Evolutionary conservation across 2,888 invertebrate species (phyloP).

Genomic region (Lasioglossum pauxillum): DNA sequence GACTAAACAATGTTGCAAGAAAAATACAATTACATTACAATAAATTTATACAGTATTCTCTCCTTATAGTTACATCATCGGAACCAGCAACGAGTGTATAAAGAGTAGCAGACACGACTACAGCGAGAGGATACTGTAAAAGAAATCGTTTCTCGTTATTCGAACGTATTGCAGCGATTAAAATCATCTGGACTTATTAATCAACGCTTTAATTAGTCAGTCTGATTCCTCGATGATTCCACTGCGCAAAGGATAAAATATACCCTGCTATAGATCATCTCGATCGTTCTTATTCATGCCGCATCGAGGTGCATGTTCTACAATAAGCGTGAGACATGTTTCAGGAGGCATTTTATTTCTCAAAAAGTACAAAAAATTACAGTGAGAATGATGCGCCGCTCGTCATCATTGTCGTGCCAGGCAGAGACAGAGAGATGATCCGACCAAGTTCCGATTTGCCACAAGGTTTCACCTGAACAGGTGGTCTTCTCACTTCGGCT

Average conservation of each 20-base stretch:
- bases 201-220: background rate
- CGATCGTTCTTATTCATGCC: slow-evolving; percentile 34
- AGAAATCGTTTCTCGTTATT: background rate
- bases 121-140: background rate
- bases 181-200: background rate
- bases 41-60: background rate
- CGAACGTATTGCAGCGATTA: background rate
- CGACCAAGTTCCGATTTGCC: slow-evolving; percentile 61
- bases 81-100: background rate
- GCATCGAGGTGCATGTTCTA: slow-evolving; percentile 40
- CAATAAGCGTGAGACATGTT: slow-evolving; percentile 64
- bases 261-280: slow-evolving; percentile 34
- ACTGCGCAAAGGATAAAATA: slow-evolving; percentile 22
- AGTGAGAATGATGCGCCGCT: slow-evolving; percentile 56
- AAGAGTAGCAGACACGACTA: background rate
- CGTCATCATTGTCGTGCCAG: slow-evolving; percentile 38
- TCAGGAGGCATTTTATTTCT: slow-evolving; percentile 71
- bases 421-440: slow-evolving; percentile 52
- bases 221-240: background rate
- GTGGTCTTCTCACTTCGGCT: slow-evolving; percentile 70
- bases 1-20: background rate
- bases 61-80: background rate
- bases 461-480: slow-evolving; percentile 65
- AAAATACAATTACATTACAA: background rate
- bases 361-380: slow-evolving; percentile 76